These are phyloP conservation scores for Drosophila murphyi DNA, from an alignment of 1,140 invertebrate species.

Conservation along the genomic window DNA sequence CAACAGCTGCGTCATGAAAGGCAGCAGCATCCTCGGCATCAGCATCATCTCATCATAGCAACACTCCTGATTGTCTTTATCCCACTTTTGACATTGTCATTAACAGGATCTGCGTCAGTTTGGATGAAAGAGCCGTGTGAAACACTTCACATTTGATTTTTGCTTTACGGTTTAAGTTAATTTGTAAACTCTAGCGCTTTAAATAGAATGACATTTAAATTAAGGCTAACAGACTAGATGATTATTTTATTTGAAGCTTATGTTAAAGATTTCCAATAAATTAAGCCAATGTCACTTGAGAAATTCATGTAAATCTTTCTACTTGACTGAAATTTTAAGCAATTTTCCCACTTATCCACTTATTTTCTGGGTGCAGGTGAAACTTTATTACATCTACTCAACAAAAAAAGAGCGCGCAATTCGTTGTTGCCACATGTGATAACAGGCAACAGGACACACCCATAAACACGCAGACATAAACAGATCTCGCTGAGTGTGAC, in stretches of 20 bases:
- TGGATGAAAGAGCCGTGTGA: neutral
- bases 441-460: neutral
- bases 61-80: constrained; percentile 3
- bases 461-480: neutral
- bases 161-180: constrained; percentile 67
- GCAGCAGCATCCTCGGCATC: constrained; percentile 7
- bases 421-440: constrained; percentile 16
- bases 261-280: neutral
- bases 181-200: constrained; percentile 11
- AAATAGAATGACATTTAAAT: constrained; percentile 3
- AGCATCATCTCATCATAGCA: constrained; percentile 22
- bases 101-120: neutral
- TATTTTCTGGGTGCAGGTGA: neutral
- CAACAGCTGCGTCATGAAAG: constrained; percentile 50
- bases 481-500: neutral
- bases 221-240: too few species aligned
- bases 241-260: too few species aligned
- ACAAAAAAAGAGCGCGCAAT: neutral
- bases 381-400: constrained; percentile 7
- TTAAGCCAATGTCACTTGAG: neutral
- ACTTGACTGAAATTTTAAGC: neutral
- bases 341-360: neutral
- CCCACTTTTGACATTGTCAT: constrained; percentile 10
- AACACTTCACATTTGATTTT: constrained; percentile 39
- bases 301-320: neutral